These are phyloP conservation scores for Candoia aspera DNA, from an alignment of 2,113 vertebrate species.

Conservation along the genomic window DNA sequence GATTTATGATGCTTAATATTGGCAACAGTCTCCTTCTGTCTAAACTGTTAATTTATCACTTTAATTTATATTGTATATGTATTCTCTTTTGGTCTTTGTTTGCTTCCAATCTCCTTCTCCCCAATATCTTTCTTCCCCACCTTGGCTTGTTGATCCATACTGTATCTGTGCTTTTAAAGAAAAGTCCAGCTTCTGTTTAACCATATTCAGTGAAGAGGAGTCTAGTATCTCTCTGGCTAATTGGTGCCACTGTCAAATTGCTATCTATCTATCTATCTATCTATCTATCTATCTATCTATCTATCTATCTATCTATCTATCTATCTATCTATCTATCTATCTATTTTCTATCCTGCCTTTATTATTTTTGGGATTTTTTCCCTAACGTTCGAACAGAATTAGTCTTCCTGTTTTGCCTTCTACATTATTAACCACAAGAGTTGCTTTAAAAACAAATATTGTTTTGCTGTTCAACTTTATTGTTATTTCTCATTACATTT, in stretches of 20 bases:
- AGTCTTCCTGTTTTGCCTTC: not conserved
- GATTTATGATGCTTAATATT: not conserved
- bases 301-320: too few species aligned
- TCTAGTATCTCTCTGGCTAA: not conserved
- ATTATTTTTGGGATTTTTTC: not conserved
- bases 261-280: too few species aligned
- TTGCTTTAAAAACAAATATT: not conserved
- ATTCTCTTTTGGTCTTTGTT: not conserved
- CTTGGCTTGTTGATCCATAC: not conserved
- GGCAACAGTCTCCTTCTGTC: not conserved
- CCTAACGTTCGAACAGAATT: not conserved
- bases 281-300: too few species aligned
- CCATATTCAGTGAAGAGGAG: not conserved
- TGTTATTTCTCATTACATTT: not conserved
- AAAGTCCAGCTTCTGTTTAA: not conserved
- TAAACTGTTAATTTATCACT: not conserved
- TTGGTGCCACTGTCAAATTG: not conserved
- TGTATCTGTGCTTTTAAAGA: not conserved
- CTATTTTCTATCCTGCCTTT: too few species aligned
- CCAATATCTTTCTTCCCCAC: not conserved
- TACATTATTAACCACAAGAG: not conserved
- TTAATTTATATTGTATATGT: not conserved
- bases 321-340: too few species aligned
- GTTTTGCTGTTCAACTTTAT: not conserved
- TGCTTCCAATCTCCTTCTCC: not conserved